Evolutionary conservation across 2,888 invertebrate species (phyloP), one percentile per base, ranked within the genome.

Genomic region (Spisula subtruncata): DNA sequence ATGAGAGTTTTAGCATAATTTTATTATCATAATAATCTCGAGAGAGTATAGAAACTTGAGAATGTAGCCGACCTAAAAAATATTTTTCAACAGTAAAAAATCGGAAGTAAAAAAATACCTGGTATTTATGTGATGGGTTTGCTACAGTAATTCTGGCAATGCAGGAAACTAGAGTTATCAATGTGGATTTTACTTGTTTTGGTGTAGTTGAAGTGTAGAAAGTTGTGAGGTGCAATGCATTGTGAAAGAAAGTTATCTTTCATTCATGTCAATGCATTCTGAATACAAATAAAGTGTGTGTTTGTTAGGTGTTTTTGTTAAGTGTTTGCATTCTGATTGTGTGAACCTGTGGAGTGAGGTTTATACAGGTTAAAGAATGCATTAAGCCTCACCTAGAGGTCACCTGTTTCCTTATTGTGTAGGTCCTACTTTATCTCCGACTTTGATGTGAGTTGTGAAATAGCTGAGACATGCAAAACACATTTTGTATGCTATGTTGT

Each of bases 241-340:
- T 10, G 51, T 41, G 41, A 51, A 51, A 16, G 16, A 51, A 51
- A 51, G 51, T 51, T 51, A 51, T 16, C 5, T 66, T 25, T 66
- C 60, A 25, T 66, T n/a, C 60, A 66, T 66, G 5, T 6, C 60
- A 66, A 66, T 66, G 60, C 25, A 25, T 66, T 25, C 60, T 66
- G 10, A 66, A n/a, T 66, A n/a, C 60, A 20, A 66, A 25, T 66
- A 25, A 66, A 66, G 60, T 66, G 60, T 25, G 60, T n/a, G 14
- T 66, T n/a, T 41, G 41, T 41, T 41, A 5, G 41, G 8, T 41
- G 41, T 41, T 41, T 41, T 25, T 25, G 60, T 66, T 66, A 25
- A 66, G 60, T 66, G n/a, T 66, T 66, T 66, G 25, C 25, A 66
- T 66, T 66, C 60, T 66, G 60, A 66, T 66, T 25, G 60, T 66